Evolutionary conservation across 2,113 vertebrate species (phyloP).

Genomic region (Clinocottus analis): DNA sequence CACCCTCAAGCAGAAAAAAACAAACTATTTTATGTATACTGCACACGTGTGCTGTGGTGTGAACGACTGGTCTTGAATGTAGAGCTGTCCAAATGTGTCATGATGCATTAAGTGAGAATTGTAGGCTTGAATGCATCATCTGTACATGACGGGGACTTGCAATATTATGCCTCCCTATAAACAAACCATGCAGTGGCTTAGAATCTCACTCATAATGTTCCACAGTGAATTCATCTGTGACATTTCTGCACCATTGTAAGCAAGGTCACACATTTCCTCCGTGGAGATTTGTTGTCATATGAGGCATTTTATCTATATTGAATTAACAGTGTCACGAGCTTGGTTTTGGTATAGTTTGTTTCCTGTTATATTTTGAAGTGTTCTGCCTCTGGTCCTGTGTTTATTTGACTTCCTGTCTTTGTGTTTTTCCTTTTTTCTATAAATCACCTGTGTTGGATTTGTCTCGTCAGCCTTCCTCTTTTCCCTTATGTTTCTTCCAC

Average conservation of each 20-base stretch:
- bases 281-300: constrained; percentile 12
- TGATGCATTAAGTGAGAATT: constrained; percentile 11
- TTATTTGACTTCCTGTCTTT: not conserved
- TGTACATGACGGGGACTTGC: not conserved
- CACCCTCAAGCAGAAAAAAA: not conserved
- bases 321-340: constrained; percentile 21
- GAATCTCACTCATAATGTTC: not conserved
- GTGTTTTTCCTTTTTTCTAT: not conserved
- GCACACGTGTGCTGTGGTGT: not conserved
- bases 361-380: not conserved
- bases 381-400: not conserved
- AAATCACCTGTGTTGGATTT: too few species aligned
- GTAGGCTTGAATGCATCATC: constrained; percentile 6
- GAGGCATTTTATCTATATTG: constrained; percentile 9
- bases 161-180: not conserved
- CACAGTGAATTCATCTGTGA: constrained; percentile 3
- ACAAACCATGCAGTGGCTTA: not conserved
- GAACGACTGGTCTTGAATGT: not conserved
- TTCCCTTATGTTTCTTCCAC: not conserved
- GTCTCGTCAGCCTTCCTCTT: not conserved
- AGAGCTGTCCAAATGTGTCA: constrained; percentile 5
- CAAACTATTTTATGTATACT: not conserved
- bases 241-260: constrained; percentile 17
- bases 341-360: not conserved
- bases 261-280: constrained; percentile 22